phyloP scores from a whole-genome alignment of 2,888 invertebrate species.

The Andrena dorsata region DNA sequence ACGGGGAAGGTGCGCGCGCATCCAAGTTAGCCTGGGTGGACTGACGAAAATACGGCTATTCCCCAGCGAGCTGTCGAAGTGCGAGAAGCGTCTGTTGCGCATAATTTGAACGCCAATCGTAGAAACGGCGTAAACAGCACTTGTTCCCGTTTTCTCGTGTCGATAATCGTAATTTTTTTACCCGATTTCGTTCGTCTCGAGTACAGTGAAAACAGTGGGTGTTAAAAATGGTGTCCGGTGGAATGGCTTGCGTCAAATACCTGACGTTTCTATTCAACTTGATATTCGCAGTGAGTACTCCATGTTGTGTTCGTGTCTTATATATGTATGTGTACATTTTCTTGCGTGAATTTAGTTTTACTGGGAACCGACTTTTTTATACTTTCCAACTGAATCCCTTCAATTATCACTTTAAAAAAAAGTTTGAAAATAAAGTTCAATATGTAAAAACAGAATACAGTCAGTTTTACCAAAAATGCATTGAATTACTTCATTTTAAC shows the following conservation, averaged over 20 bases:
- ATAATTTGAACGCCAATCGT: not conserved
- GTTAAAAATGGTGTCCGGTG: conserved; percentile 90
- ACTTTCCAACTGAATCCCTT: not conserved
- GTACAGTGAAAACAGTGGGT: conserved; percentile 45
- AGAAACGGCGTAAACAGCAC: conserved; percentile 14
- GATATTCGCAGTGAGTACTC: conserved; percentile 89
- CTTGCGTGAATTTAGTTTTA: too few relatives aligned
- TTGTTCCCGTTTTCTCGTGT: not conserved
- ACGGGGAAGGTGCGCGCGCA: conserved; percentile 66
- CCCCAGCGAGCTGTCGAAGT: conserved; percentile 63
- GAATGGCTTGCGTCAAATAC: conserved; percentile 95
- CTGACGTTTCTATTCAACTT: conserved; percentile 94
- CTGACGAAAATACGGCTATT: conserved; percentile 70
- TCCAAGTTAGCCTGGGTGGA: conserved; percentile 46
- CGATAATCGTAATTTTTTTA: conserved; percentile 15
- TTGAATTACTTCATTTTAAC: too few relatives aligned
- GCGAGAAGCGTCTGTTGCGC: conserved; percentile 31
- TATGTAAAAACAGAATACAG: too few relatives aligned
- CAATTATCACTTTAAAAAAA: too few relatives aligned
- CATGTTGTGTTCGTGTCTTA: conserved; percentile 35
- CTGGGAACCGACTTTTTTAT: not conserved
- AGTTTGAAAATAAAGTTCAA: too few relatives aligned
- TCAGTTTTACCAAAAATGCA: too few relatives aligned
- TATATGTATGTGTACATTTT: not conserved
- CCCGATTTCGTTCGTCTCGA: not conserved